A percentile compares a stretch with the other conserved stretches of the same genome.
These are phyloP conservation scores for Falco cherrug DNA, from an alignment of 2,797 vertebrate genomes.

Conservation along the genomic window DNA sequence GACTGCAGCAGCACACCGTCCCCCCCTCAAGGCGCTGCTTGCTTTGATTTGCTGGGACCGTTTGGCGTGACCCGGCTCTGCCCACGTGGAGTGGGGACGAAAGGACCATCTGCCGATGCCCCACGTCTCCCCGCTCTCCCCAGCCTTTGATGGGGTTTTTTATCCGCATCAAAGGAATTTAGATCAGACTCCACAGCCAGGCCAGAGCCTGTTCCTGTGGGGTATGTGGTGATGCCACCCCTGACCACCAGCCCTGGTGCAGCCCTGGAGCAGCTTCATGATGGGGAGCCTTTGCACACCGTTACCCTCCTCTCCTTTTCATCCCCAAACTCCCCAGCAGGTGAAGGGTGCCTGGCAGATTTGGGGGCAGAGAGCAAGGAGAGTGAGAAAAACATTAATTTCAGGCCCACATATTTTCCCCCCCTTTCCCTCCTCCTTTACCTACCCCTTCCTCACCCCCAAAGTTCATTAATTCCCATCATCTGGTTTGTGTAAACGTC, in stretches of 20 bases:
- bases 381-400: background rate
- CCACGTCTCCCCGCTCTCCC: fast-evolving
- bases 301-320: background rate
- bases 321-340: background rate
- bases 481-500: constrained; percentile 49
- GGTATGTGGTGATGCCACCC: background rate
- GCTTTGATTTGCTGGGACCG: background rate
- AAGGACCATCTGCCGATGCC: background rate
- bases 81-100: fast-evolving
- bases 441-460: background rate
- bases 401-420: fast-evolving
- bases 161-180: background rate
- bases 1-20: background rate
- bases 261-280: background rate
- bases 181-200: background rate
- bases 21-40: background rate
- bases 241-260: fast-evolving
- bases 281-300: background rate
- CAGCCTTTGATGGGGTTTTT: background rate
- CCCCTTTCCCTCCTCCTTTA: background rate
- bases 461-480: constrained; percentile 41
- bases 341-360: background rate
- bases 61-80: fast-evolving
- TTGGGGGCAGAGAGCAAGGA: background rate
- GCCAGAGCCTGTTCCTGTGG: background rate